phyloP scores from a whole-genome alignment of 2,113 vertebrate genomes.

The Sturnus vulgaris region DNA sequence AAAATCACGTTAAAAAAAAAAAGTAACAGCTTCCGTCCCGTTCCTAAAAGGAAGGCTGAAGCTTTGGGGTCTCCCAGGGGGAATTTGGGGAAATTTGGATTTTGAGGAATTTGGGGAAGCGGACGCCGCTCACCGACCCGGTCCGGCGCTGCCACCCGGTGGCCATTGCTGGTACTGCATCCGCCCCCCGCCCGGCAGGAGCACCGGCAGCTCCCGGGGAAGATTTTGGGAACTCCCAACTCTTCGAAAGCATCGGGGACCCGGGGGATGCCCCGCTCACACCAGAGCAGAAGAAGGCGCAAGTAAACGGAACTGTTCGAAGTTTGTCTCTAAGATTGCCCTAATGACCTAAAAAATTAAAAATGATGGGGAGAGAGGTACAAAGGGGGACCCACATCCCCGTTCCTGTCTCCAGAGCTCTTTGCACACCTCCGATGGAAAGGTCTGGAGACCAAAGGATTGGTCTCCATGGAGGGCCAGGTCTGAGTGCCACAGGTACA shows the following conservation, averaged over 20 bases:
- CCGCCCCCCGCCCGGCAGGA: background rate
- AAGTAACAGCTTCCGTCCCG: background rate
- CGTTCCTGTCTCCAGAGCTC: background rate
- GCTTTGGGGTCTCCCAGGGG: no score
- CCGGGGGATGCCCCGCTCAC: background rate
- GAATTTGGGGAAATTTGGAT: background rate
- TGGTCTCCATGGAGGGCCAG: background rate
- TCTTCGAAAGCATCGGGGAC: rapidly evolving
- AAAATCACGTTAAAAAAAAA: background rate
- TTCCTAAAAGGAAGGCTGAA: background rate
- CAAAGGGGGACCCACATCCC: rapidly evolving
- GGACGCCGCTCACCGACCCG: no score
- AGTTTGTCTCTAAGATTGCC: background rate
- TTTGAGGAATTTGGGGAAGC: no score
- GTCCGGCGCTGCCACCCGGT: background rate
- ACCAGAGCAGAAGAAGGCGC: rapidly evolving
- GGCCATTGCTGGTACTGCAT: background rate
- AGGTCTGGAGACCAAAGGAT: background rate
- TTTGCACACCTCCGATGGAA: rapidly evolving
- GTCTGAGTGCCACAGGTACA: background rate
- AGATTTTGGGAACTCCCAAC: rapidly evolving
- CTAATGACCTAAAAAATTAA: rapidly evolving
- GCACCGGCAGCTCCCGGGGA: background rate
- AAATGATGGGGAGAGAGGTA: background rate
- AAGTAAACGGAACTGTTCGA: rapidly evolving